Conservation (phyloP, 2,113 vertebrate genomes). For the Ceyx margarethae region DNA sequence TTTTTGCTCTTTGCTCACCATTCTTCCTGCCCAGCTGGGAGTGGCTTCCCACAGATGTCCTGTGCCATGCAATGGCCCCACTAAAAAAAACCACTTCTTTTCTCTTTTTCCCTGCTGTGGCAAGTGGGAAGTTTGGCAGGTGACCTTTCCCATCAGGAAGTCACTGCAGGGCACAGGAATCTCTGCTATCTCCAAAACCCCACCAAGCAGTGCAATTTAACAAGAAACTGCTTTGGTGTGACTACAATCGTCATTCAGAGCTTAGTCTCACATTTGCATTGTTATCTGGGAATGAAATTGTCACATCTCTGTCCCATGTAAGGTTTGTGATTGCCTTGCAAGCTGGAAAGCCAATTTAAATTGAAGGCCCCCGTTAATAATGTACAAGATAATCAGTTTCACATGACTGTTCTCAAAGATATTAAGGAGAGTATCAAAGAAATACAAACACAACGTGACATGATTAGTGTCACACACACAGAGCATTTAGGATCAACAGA, state of each 20-base stretch:
- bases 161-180: neutral
- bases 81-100: neutral
- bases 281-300: conserved; percentile 26
- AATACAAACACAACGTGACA: neutral
- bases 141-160: conserved; percentile 22
- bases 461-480: neutral
- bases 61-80: neutral
- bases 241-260: conserved; percentile 4
- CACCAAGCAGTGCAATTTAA: neutral
- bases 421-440: conserved; percentile 9
- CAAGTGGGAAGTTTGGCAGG: conserved; percentile 24
- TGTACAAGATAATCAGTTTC: conserved; percentile 29
- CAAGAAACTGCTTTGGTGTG: neutral
- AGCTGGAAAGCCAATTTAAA: conserved; percentile 21
- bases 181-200: neutral
- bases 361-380: conserved; percentile 2
- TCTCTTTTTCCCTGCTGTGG: conserved; percentile 4
- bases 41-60: neutral
- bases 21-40: conserved; percentile 5
- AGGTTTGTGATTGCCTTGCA: conserved; percentile 24
- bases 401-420: conserved; percentile 11
- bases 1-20: neutral
- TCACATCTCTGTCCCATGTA: neutral
- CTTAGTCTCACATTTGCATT: conserved; percentile 13
- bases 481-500: neutral